Conservation (phyloP, 2,888 invertebrate genomes). For the Drosophila setosimentum region DNA sequence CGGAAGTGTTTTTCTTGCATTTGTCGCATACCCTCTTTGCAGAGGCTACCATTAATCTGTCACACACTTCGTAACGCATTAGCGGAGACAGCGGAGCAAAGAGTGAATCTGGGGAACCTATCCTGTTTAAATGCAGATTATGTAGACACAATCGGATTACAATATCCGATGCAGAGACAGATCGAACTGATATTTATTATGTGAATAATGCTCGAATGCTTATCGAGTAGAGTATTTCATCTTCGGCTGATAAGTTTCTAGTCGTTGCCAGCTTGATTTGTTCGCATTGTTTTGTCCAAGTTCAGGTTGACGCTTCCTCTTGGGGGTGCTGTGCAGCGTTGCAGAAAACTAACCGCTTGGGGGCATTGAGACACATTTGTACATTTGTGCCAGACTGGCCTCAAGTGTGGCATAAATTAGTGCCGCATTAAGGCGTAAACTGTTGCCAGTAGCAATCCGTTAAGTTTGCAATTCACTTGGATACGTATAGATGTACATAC, state of each 20-base stretch:
- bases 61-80: background rate
- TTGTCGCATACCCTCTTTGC: conserved; percentile 1
- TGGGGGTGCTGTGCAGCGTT: conserved; percentile 46
- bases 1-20: conserved; percentile 49
- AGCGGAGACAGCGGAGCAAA: background rate
- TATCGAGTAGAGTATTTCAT: conserved; percentile 7
- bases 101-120: background rate
- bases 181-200: background rate
- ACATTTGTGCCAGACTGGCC: conserved; percentile 19
- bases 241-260: background rate
- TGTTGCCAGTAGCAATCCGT: conserved; percentile 1
- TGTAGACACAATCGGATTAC: background rate
- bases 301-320: conserved; percentile 41
- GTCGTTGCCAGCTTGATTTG: background rate
- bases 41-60: background rate
- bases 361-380: conserved; percentile 26
- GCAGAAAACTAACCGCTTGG: conserved; percentile 58
- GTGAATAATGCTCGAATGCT: too few relatives aligned
- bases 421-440: conserved; percentile 27
- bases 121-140: background rate
- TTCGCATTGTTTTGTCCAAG: conserved; percentile 25
- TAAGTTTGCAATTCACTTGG: conserved; percentile 5
- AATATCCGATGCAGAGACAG: background rate
- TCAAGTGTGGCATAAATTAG: conserved; percentile 33
- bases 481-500: background rate